Percentiles rank a stretch among this genome's conserved stretches.
Evolutionary conservation across 1,140 invertebrate genomes (phyloP).

Genomic region (Brachystomella parvula): DNA sequence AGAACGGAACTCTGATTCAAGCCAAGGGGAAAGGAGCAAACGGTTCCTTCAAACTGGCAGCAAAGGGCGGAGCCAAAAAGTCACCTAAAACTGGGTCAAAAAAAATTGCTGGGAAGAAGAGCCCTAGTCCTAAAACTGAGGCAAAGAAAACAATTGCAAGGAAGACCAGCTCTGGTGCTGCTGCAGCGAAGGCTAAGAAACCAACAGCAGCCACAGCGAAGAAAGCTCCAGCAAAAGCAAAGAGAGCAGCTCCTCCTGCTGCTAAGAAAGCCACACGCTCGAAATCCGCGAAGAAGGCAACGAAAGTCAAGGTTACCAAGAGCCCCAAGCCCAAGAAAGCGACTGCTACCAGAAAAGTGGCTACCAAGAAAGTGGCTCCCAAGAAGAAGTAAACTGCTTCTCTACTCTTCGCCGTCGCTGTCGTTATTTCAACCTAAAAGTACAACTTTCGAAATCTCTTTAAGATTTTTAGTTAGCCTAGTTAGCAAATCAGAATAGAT

Average conservation of each 20-base stretch:
- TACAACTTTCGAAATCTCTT: constrained; percentile 6
- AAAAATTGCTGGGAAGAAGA: background rate
- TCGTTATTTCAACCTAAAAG: background rate
- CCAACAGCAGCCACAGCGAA: constrained; percentile 16
- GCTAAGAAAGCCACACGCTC: constrained; percentile 18
- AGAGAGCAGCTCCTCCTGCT: constrained; percentile 24
- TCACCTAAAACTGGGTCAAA: constrained; percentile 20
- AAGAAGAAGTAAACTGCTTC: background rate
- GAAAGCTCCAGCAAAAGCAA: constrained; percentile 27
- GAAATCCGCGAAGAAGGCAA: constrained; percentile 11
- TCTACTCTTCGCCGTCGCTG: background rate
- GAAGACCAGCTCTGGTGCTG: no score
- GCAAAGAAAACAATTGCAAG: background rate
- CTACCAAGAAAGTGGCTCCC: constrained; percentile 6
- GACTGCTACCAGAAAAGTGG: constrained; percentile 34
- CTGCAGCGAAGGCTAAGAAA: constrained; percentile 9
- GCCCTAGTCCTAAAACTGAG: background rate
- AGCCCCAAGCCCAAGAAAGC: constrained; percentile 33
- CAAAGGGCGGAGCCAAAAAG: constrained; percentile 34
- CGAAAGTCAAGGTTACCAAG: constrained; percentile 19
- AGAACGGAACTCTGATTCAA: constrained; percentile 50
- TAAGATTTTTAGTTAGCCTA: background rate
- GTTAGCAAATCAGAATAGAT: background rate
- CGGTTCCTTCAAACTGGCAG: constrained; percentile 52
- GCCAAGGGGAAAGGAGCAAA: constrained; percentile 55